These are phyloP conservation scores for Natator depressus DNA, from an alignment of 2,113 vertebrate genomes.

Conservation along the genomic window DNA sequence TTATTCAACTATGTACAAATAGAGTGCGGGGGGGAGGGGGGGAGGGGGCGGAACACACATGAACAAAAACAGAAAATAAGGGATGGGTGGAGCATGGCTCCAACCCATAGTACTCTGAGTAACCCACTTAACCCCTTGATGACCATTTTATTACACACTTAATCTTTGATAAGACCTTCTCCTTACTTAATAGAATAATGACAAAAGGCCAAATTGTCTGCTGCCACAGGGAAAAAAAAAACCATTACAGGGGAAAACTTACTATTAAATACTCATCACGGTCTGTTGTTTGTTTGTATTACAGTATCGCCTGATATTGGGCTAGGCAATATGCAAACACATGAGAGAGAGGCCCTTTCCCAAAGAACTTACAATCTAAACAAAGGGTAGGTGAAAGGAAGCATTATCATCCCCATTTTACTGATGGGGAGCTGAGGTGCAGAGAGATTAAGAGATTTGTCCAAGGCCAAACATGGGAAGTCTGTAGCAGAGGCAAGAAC, in stretches of 20 bases:
- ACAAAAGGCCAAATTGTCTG: conserved; percentile 65
- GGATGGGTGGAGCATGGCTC: neutral
- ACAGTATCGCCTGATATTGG: conserved; percentile 58
- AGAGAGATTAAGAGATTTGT: neutral
- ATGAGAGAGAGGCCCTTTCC: conserved; percentile 31
- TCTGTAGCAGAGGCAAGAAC: neutral
- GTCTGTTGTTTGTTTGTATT: conserved; percentile 54
- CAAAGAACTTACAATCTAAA: conserved; percentile 56
- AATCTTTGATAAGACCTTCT: conserved; percentile 37
- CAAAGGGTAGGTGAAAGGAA: conserved; percentile 15
- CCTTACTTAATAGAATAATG: conserved; percentile 63
- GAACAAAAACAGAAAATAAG: neutral
- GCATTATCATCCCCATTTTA: neutral
- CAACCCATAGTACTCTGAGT: neutral
- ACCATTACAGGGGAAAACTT: conserved; percentile 50
- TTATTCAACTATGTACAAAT: neutral
- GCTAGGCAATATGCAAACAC: conserved; percentile 12
- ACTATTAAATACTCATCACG: conserved; percentile 50
- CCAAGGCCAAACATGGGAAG: neutral
- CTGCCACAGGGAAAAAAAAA: conserved; percentile 32
- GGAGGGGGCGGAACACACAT: neutral
- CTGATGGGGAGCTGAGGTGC: neutral
- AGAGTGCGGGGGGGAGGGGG: neutral
- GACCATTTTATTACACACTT: neutral
- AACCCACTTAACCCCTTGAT: neutral